A percentile compares a stretch with the other conserved stretches of the same genome.
Evolutionary conservation across 1,140 invertebrate species (phyloP).

Genomic region (Zophobas atratus): DNA sequence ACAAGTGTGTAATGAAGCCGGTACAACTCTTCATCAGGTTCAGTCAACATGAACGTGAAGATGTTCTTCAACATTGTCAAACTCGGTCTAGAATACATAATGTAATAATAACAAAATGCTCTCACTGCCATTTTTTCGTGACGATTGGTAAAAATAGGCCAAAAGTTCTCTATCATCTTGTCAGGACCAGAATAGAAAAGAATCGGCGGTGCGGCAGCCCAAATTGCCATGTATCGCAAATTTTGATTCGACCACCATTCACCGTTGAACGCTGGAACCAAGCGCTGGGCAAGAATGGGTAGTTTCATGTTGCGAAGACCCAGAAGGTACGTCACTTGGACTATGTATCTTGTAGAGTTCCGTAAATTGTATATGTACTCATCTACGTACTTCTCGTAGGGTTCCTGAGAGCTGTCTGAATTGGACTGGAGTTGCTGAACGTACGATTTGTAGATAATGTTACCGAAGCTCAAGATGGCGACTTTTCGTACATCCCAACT

Average conservation of each 20-base stretch:
- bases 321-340: conserved; percentile 56
- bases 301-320: conserved; percentile 61
- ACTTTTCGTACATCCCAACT: conserved; percentile 61
- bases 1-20: conserved; percentile 68
- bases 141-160: conserved; percentile 67
- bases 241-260: conserved; percentile 52
- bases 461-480: conserved; percentile 66
- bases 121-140: conserved; percentile 63
- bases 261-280: conserved; percentile 52
- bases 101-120: conserved; percentile 64
- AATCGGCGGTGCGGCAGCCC: conserved; percentile 55
- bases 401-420: conserved; percentile 5
- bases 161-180: conserved; percentile 63
- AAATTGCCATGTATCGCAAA: conserved; percentile 65
- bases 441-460: conserved; percentile 63
- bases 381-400: conserved; percentile 55
- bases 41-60: conserved; percentile 67
- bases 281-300: conserved; percentile 51
- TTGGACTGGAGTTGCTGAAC: neutral
- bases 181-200: conserved; percentile 58
- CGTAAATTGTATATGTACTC: conserved; percentile 58
- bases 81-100: conserved; percentile 65
- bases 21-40: conserved; percentile 67
- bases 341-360: conserved; percentile 47
- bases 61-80: conserved; percentile 65